Evolutionary conservation across 2,888 invertebrate genomes (phyloP).

Genomic region (Drosophila kokeensis): DNA sequence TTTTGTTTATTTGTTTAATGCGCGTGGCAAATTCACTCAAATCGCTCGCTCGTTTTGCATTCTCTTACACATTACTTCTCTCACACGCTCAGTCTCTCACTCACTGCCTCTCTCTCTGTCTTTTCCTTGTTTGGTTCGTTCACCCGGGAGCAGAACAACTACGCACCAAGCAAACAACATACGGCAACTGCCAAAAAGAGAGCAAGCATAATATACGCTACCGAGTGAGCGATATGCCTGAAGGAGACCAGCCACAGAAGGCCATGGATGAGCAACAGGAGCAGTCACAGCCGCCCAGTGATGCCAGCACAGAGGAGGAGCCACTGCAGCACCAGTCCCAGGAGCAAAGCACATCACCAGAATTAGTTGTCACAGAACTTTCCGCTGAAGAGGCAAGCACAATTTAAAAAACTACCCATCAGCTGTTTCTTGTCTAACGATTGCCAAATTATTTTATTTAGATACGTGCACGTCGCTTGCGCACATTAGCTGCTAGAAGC

Average conservation of each 20-base stretch:
- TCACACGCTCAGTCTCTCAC: conserved; percentile 15
- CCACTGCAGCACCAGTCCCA: conserved; percentile 18
- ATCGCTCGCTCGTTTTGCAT: conserved; percentile 6
- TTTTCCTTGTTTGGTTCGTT: conserved; percentile 73
- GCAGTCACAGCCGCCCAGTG: conserved; percentile 26
- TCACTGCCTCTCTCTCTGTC: conserved; percentile 9
- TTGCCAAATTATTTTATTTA: conserved; percentile 83
- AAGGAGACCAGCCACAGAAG: conserved; percentile 70
- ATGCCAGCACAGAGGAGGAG: conserved; percentile 30
- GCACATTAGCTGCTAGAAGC: conserved; percentile 79
- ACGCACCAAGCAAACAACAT: conserved; percentile 62
- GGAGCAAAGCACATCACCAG: conserved; percentile 16
- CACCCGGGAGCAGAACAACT: conserved; percentile 63
- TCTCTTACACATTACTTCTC: conserved; percentile 22
- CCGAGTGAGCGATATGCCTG: conserved; percentile 60
- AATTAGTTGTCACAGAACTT: conserved; percentile 88
- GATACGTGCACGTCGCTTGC: conserved; percentile 83
- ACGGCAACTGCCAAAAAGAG: conserved; percentile 25
- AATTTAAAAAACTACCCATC: background rate
- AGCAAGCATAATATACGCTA: conserved; percentile 13
- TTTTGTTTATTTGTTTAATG: conserved; percentile 64
- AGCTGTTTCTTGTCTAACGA: conserved; percentile 7
- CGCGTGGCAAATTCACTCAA: conserved; percentile 54
- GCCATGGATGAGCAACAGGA: conserved; percentile 67
- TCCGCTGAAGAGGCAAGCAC: conserved; percentile 94